Evolutionary conservation across 2,888 invertebrate genomes (phyloP), one percentile per base, ranked within the genome.

Genomic region (Baronia brevicornis): DNA sequence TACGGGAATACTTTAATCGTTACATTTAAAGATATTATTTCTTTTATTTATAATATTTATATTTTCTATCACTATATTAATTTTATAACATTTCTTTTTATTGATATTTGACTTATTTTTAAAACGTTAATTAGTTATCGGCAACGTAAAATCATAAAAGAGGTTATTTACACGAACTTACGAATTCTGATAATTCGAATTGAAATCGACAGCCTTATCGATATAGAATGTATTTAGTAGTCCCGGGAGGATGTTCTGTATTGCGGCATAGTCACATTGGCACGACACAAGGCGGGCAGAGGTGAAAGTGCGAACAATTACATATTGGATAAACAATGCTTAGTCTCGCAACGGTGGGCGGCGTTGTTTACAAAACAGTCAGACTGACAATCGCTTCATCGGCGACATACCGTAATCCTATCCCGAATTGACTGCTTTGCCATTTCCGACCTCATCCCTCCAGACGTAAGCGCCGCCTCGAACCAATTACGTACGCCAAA

Each of bases 271-370:
- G 43, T 48, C 50, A 53, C 48, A 48, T 60, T 66, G 60, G 56
- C 71, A 67, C 66, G 64, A 62, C 58, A 55, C 44, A 48, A 36
- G 57, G 51, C 60, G 55, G 67, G 64, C 53, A 66, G 63, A 70
- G 72, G 75, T 75, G 77, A 77, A 75, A 78, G 77, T 71, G 65
- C 59, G 58, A 58, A 57, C 66, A 66, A 67, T 61, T 63, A 65
- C 54, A 58, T 52, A 49, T 47, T 42, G 41, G 45, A 43, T 35
- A 44, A 43, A 37, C 29, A 48, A 55, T 39, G 43, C 55, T 52
- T 48, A 46, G 51, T 38, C 47, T 41, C 44, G 42, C 43, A 44
- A 34, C 50, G 37, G 60, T 63, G 66, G 67, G 64, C 67, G 71
- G 61, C 40, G 48, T 51, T 48, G 41, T 51, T 52, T 46, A 51